Percentiles rank a stretch among this genome's conserved stretches.
phyloP scores from a whole-genome alignment of 2,113 vertebrate species.

The Anser brachyrhynchus region DNA sequence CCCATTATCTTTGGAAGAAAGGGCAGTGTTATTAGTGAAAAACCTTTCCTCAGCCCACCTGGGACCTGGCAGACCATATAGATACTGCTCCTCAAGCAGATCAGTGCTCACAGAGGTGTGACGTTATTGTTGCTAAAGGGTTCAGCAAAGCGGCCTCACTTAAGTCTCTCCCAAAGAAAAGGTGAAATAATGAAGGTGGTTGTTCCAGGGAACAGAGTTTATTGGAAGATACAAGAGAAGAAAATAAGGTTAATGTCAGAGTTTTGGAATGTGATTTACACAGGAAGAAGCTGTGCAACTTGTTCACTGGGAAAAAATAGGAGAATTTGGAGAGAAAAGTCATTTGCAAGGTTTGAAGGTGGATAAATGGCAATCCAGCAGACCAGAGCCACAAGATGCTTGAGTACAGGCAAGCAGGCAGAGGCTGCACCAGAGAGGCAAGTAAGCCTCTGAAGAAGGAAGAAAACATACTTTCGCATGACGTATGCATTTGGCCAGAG shows the following conservation, averaged over 20 bases:
- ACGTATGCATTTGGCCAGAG: neutral
- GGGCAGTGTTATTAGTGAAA: neutral
- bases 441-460: neutral
- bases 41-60: neutral
- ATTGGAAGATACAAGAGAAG: neutral
- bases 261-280: conserved; percentile 21
- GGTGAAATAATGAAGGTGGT: neutral
- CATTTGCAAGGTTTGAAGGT: conserved; percentile 1
- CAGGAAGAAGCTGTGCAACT: neutral
- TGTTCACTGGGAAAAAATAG: neutral
- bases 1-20: neutral
- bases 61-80: neutral
- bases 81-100: neutral
- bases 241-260: conserved; percentile 28
- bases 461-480: neutral
- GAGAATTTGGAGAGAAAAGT: neutral
- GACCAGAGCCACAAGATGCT: neutral
- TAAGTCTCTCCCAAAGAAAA: neutral
- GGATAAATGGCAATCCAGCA: neutral
- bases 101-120: neutral
- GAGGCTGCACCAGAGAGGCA: neutral
- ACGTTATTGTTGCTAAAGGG: neutral
- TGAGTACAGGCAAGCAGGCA: neutral
- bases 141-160: neutral
- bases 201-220: neutral